Evolutionary conservation across 2,113 vertebrate genomes (phyloP).

Genomic region (Anguilla rostrata): DNA sequence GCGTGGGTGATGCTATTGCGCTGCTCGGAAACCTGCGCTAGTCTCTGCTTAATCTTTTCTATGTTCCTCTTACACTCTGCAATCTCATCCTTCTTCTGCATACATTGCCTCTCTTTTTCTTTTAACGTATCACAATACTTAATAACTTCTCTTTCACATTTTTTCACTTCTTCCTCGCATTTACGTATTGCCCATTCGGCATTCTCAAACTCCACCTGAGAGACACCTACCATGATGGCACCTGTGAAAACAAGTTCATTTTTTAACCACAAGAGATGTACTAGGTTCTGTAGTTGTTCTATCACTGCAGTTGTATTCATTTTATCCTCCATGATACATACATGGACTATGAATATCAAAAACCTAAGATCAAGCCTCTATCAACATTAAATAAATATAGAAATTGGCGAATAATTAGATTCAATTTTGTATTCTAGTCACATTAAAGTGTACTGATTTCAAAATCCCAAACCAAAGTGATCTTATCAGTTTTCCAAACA

Average conservation of each 20-base stretch:
- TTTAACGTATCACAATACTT: not conserved
- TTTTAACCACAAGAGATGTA: not conserved
- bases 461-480: too few relatives aligned
- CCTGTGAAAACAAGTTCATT: not conserved
- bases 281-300: not conserved
- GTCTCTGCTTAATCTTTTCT: not conserved
- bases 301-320: not conserved
- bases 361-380: not conserved
- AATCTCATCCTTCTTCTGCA: not conserved
- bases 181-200: not conserved
- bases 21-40: not conserved
- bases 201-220: not conserved
- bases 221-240: conserved; percentile 5
- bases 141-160: not conserved
- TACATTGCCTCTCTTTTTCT: not conserved
- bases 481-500: too few relatives aligned
- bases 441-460: too few relatives aligned
- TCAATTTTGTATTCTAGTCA: too few relatives aligned
- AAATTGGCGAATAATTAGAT: too few relatives aligned
- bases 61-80: not conserved
- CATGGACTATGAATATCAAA: not conserved
- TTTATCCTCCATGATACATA: not conserved
- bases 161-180: not conserved
- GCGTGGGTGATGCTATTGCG: not conserved
- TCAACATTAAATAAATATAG: too few relatives aligned